phyloP scores from a whole-genome alignment of 2,888 invertebrate genomes.

The Meganola albula region DNA sequence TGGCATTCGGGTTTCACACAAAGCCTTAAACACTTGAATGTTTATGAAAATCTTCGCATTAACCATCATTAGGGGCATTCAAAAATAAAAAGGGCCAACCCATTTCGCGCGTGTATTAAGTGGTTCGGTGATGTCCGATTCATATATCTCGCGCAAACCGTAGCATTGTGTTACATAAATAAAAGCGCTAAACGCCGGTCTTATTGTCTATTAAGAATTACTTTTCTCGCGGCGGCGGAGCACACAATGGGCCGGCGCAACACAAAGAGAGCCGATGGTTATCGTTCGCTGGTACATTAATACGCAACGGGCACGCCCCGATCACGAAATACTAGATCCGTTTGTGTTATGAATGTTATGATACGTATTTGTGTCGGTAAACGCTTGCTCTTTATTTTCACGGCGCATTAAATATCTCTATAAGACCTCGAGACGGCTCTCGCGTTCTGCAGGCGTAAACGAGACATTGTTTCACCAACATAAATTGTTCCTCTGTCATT shows the following conservation, averaged over 20 bases:
- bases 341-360: conserved; percentile 55
- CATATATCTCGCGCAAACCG: conserved; percentile 57
- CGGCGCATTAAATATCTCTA: conserved; percentile 39
- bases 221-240: conserved; percentile 60
- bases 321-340: conserved; percentile 71
- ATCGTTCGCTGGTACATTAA: conserved; percentile 63
- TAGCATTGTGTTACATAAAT: conserved; percentile 69
- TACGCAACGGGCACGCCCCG: conserved; percentile 69
- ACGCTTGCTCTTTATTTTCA: conserved; percentile 49
- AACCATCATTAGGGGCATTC: conserved; percentile 17
- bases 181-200: conserved; percentile 66
- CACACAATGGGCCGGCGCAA: conserved; percentile 66
- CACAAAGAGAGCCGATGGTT: conserved; percentile 63
- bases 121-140: conserved; percentile 33
- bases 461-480: conserved; percentile 23
- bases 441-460: conserved; percentile 14
- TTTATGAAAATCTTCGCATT: conserved; percentile 34
- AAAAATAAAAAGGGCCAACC: conserved; percentile 15
- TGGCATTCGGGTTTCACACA: too few relatives aligned
- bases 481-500: conserved; percentile 12
- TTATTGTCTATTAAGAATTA: conserved; percentile 76
- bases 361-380: conserved; percentile 38
- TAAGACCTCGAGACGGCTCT: conserved; percentile 20
- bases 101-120: conserved; percentile 25
- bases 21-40: conserved; percentile 26